phyloP scores from a whole-genome alignment of 2,888 invertebrate species.

The Trachelus iudaicus region DNA sequence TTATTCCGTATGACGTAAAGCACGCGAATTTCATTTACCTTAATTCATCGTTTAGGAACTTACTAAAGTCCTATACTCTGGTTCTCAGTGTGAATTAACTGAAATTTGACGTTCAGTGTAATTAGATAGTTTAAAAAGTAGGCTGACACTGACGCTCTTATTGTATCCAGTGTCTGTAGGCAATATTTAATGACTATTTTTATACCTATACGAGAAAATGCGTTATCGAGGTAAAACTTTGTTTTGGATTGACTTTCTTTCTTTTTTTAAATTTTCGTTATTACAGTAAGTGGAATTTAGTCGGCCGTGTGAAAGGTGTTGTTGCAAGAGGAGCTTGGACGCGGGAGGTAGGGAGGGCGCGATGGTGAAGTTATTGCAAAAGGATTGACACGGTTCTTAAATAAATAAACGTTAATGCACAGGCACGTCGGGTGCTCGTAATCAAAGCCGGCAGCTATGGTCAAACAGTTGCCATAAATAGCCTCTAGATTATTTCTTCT shows the following conservation, averaged over 20 bases:
- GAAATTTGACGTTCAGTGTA: not conserved
- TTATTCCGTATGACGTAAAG: not conserved
- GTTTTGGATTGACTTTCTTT: not conserved
- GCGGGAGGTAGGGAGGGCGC: not conserved
- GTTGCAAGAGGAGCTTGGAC: not conserved
- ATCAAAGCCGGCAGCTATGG: not conserved
- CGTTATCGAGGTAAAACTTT: not conserved
- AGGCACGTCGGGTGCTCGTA: not conserved
- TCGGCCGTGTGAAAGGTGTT: not conserved
- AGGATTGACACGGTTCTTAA: not conserved
- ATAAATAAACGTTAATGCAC: slow-evolving; percentile 9
- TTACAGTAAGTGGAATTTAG: not conserved
- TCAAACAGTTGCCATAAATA: not conserved
- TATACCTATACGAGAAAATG: not conserved
- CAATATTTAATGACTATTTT: not conserved
- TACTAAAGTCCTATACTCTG: not conserved
- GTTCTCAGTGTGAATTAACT: not conserved
- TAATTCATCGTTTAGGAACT: not conserved
- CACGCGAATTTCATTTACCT: not conserved
- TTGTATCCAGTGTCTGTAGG: not conserved
- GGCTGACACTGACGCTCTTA: not conserved
- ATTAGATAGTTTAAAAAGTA: not conserved
- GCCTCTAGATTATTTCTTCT: not conserved
- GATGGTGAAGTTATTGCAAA: not conserved
- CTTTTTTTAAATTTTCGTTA: not conserved